Conservation (phyloP, 1,140 invertebrate species). For the Pseudomyrmex pallidus region DNA sequence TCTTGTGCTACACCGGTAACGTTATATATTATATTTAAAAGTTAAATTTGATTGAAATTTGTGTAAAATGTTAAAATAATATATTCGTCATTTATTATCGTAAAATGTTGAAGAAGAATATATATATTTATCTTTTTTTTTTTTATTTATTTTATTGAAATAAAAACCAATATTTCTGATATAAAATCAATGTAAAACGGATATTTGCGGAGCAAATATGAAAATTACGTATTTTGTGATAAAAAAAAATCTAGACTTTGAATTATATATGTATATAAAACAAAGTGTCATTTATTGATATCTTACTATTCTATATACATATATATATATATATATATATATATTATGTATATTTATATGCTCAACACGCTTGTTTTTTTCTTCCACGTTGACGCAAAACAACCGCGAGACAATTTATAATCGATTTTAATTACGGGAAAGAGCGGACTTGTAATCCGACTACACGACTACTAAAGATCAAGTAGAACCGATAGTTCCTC, state of each 20-base stretch:
- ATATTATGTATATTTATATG: too few relatives aligned
- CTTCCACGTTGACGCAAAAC: neutral
- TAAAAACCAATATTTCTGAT: too few relatives aligned
- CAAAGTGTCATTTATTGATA: neutral
- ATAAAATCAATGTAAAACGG: neutral
- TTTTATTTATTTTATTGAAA: too few relatives aligned
- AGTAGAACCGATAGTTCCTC: constrained; percentile 30
- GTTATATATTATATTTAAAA: constrained; percentile 2
- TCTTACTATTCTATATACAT: constrained; percentile 5
- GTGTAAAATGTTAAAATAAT: neutral
- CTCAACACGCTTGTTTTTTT: neutral
- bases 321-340: neutral
- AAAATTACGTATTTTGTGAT: neutral
- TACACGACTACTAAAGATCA: too few relatives aligned
- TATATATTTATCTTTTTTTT: too few relatives aligned
- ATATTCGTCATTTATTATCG: neutral
- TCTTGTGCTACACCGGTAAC: neutral
- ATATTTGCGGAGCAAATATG: neutral
- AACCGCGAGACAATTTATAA: constrained; percentile 2
- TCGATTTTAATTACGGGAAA: neutral
- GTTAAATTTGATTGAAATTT: constrained; percentile 29
- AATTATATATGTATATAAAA: neutral
- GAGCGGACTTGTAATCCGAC: too few relatives aligned
- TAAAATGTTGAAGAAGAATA: too few relatives aligned
- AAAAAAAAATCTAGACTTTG: neutral